Evolutionary conservation across 2,888 invertebrate genomes (phyloP).

Genomic region (Psococerastis gibbosa): DNA sequence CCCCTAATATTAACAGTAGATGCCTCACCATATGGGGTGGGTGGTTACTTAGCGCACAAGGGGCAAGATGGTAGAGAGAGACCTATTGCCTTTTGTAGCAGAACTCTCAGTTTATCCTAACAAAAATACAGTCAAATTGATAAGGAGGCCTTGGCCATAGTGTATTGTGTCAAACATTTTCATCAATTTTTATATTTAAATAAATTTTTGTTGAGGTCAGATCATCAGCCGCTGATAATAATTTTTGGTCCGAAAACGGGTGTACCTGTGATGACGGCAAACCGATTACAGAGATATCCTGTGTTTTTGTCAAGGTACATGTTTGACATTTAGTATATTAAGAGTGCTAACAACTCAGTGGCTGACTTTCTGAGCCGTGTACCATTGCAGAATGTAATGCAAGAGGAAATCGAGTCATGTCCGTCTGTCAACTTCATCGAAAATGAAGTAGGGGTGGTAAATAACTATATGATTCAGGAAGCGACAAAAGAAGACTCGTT

Average conservation of each 20-base stretch:
- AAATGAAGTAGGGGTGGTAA: background rate
- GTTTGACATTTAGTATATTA: conserved; percentile 15
- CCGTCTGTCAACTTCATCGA: no score
- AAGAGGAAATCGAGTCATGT: background rate
- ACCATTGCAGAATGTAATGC: background rate
- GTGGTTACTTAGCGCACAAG: conserved; percentile 19
- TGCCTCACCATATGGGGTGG: conserved; percentile 17
- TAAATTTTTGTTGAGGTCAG: conserved; percentile 22
- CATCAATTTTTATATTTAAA: conserved; percentile 22
- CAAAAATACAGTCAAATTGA: conserved; percentile 18
- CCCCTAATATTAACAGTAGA: background rate
- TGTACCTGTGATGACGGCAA: background rate
- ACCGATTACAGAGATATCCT: conserved; percentile 17
- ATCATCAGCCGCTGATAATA: conserved; percentile 20
- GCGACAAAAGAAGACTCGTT: no score
- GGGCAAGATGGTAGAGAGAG: conserved; percentile 19
- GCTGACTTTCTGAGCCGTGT: background rate
- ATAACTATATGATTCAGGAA: background rate
- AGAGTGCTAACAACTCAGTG: background rate
- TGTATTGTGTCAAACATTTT: conserved; percentile 23
- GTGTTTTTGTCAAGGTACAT: conserved; percentile 17
- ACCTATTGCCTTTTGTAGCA: conserved; percentile 22
- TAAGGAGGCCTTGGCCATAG: conserved; percentile 20
- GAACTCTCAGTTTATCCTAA: conserved; percentile 18
- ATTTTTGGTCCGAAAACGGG: background rate